These are phyloP conservation scores for Pachyrhynchus sulphureomaculatus DNA, from an alignment of 1,140 invertebrate species.

Conservation along the genomic window DNA sequence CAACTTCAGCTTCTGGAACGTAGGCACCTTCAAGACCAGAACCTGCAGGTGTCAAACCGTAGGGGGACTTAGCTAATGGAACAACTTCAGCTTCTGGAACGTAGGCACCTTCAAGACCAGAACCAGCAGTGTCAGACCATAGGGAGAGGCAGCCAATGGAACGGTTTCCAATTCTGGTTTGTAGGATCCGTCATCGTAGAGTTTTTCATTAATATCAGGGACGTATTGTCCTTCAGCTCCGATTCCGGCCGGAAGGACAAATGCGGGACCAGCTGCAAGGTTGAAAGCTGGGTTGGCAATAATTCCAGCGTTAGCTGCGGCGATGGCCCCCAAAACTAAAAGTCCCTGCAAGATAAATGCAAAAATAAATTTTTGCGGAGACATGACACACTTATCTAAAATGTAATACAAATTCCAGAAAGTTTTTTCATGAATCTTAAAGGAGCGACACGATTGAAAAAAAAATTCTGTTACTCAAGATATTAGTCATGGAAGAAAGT, in stretches of 20 bases:
- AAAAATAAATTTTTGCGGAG: neutral
- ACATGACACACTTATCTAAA: neutral
- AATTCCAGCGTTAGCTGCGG: too few relatives aligned
- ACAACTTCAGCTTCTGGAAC: too few relatives aligned
- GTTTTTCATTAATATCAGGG: constrained; percentile 40
- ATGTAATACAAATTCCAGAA: neutral
- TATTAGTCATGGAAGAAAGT: too few relatives aligned
- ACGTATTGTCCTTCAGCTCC: constrained; percentile 46
- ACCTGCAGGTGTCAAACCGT: too few relatives aligned
- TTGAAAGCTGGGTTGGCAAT: neutral
- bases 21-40: too few relatives aligned
- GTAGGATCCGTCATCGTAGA: constrained; percentile 48
- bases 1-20: too few relatives aligned
- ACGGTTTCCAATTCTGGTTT: constrained; percentile 36
- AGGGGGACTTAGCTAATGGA: too few relatives aligned
- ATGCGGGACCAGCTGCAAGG: constrained; percentile 10
- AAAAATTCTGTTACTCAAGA: too few relatives aligned
- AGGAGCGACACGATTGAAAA: neutral
- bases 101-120: too few relatives aligned
- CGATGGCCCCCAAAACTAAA: constrained; percentile 29
- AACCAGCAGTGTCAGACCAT: too few relatives aligned
- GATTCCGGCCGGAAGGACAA: constrained; percentile 28
- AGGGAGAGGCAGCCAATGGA: constrained; percentile 37
- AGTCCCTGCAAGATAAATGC: constrained; percentile 9
- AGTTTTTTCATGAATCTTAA: too few relatives aligned